Evolutionary conservation across 2,113 vertebrate genomes (phyloP).

Genomic region (Theristicus caerulescens): DNA sequence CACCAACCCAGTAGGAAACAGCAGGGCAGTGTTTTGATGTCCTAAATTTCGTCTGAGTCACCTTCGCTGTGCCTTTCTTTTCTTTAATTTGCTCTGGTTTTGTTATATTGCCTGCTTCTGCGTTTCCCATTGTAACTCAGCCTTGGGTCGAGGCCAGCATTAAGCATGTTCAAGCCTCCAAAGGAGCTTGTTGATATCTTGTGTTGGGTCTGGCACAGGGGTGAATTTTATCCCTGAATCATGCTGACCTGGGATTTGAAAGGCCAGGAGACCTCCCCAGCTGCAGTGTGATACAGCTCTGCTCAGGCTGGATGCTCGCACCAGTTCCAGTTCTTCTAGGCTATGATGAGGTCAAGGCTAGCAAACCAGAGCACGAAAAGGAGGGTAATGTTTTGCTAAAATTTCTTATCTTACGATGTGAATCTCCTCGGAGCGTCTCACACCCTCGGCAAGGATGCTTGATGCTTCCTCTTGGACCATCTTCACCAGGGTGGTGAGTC

Average conservation of each 20-base stretch:
- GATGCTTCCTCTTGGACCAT: not conserved
- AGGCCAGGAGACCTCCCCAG: not conserved
- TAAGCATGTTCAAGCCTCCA: not conserved
- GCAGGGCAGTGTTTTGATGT: not conserved
- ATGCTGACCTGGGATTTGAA: not conserved
- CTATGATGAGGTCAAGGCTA: not conserved
- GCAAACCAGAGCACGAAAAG: not conserved
- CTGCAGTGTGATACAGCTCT: not conserved
- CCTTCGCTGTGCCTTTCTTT: constrained; percentile 7
- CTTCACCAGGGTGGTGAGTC: not conserved
- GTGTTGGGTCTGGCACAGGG: not conserved
- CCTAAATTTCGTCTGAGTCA: constrained; percentile 11
- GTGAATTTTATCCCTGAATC: not conserved
- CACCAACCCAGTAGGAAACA: not conserved
- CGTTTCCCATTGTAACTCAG: not conserved
- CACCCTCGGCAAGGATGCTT: not conserved
- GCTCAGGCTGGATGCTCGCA: not conserved
- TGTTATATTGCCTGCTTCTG: not conserved
- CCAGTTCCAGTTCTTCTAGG: not conserved
- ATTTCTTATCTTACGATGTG: rapidly evolving
- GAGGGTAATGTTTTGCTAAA: not conserved
- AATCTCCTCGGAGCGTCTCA: not conserved
- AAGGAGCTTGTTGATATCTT: not conserved
- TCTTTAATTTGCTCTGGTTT: not conserved
- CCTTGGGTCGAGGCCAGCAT: not conserved